A percentile compares a stretch with the other conserved stretches of the same genome.
These are phyloP conservation scores for Pomacea canaliculata DNA, from an alignment of 2,888 invertebrate genomes.

Conservation along the genomic window DNA sequence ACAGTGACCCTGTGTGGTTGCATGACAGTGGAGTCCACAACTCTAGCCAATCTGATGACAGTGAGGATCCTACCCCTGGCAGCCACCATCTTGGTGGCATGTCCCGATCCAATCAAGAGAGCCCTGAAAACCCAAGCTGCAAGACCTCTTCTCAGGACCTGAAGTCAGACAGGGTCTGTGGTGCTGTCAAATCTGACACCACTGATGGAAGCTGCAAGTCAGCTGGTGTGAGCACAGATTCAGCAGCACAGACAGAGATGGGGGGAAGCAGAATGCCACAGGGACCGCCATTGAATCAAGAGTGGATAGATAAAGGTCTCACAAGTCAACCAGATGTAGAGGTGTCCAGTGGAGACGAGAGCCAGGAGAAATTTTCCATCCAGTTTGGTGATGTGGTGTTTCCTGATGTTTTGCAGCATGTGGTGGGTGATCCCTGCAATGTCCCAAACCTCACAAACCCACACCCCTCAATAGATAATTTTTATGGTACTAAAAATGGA, in stretches of 20 bases:
- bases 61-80: neutral
- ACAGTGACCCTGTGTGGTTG: conserved; percentile 50
- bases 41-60: conserved; percentile 18
- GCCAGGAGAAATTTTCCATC: neutral
- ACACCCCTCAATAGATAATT: too few species aligned
- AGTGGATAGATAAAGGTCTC: neutral
- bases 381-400: conserved; percentile 21
- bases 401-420: neutral
- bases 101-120: neutral
- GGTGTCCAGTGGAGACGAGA: neutral
- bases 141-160: neutral
- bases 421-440: too few species aligned
- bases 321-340: neutral
- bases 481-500: too few species aligned
- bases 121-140: neutral
- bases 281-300: neutral
- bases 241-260: neutral
- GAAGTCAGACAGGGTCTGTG: neutral
- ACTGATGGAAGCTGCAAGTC: too few species aligned
- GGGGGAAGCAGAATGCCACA: too few species aligned
- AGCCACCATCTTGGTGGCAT: neutral
- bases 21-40: conserved; percentile 24
- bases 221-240: too few species aligned
- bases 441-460: neutral
- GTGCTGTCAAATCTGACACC: too few species aligned